Conservation (phyloP, 2,113 vertebrate genomes). For the Entelurus aequoreus region DNA sequence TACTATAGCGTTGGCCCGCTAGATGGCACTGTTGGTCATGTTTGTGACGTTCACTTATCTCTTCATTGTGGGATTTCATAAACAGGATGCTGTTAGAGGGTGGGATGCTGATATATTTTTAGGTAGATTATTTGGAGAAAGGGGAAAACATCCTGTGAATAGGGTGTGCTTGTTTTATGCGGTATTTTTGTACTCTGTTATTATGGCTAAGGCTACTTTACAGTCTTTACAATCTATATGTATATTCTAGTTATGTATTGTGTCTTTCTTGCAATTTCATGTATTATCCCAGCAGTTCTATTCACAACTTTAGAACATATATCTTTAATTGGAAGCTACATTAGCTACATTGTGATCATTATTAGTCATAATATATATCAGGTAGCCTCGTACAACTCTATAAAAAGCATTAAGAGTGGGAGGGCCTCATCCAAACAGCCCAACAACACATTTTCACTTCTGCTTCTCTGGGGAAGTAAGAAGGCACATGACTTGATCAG, state of each 20-base stretch:
- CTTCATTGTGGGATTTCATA: not conserved
- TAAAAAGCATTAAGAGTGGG: slow-evolving; percentile 33
- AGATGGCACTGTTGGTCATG: not conserved
- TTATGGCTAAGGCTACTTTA: too few species aligned
- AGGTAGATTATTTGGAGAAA: too few species aligned
- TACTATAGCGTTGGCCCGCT: not conserved
- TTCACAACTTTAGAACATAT: not conserved
- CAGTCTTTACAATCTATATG: too few species aligned
- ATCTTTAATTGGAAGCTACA: not conserved
- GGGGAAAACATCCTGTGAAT: too few species aligned
- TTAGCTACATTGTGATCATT: slow-evolving; percentile 4
- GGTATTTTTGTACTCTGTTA: too few species aligned
- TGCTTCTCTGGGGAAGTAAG: slow-evolving; percentile 68
- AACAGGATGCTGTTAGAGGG: too few species aligned
- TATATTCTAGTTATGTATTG: too few species aligned
- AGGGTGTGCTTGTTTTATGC: too few species aligned
- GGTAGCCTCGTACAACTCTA: slow-evolving; percentile 5
- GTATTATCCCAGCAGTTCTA: not conserved
- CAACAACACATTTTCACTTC: slow-evolving; percentile 65
- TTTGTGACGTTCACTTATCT: not conserved
- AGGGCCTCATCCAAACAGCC: slow-evolving; percentile 46
- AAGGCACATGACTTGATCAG: slow-evolving; percentile 72
- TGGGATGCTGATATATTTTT: too few species aligned
- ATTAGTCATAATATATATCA: slow-evolving; percentile 17
- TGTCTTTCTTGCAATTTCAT: not conserved